These are phyloP conservation scores for Brachystomella parvula DNA, from an alignment of 1,140 invertebrate species.

Conservation along the genomic window DNA sequence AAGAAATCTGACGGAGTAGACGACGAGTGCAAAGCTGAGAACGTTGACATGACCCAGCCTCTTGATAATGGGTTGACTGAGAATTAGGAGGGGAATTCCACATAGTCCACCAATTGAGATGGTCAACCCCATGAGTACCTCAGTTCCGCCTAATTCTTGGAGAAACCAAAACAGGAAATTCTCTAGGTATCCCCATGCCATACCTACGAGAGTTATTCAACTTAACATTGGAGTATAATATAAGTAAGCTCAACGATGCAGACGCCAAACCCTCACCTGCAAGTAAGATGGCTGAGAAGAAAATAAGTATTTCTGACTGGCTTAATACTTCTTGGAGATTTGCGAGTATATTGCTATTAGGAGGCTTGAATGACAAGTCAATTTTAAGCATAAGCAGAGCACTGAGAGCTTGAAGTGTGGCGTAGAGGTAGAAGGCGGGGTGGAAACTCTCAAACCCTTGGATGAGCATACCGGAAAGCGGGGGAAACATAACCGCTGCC, in stretches of 20 bases:
- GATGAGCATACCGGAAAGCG: constrained; percentile 64
- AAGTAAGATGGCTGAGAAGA: constrained; percentile 63
- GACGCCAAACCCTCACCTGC: constrained; percentile 61
- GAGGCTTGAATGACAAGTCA: constrained; percentile 66
- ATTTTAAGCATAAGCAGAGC: constrained; percentile 62
- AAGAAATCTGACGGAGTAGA: constrained; percentile 63
- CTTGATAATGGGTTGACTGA: constrained; percentile 69
- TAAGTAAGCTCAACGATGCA: no score
- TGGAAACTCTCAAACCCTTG: constrained; percentile 47
- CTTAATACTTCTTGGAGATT: constrained; percentile 61
- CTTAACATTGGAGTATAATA: no score
- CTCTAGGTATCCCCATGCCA: constrained; percentile 74
- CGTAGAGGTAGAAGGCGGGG: constrained; percentile 74
- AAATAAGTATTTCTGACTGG: constrained; percentile 62
- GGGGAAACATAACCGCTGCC: constrained; percentile 69
- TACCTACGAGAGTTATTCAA: constrained; percentile 51
- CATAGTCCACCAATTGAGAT: constrained; percentile 68
- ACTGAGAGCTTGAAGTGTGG: constrained; percentile 57
- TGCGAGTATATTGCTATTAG: constrained; percentile 59
- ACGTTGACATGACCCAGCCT: constrained; percentile 71
- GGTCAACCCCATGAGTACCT: constrained; percentile 73
- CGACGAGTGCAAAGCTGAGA: constrained; percentile 67
- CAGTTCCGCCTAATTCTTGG: constrained; percentile 66
- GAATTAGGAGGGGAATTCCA: constrained; percentile 65
- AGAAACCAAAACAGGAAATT: constrained; percentile 80